Conservation (phyloP, 2,797 vertebrate species). For the Pipistrellus pipistrellus region DNA sequence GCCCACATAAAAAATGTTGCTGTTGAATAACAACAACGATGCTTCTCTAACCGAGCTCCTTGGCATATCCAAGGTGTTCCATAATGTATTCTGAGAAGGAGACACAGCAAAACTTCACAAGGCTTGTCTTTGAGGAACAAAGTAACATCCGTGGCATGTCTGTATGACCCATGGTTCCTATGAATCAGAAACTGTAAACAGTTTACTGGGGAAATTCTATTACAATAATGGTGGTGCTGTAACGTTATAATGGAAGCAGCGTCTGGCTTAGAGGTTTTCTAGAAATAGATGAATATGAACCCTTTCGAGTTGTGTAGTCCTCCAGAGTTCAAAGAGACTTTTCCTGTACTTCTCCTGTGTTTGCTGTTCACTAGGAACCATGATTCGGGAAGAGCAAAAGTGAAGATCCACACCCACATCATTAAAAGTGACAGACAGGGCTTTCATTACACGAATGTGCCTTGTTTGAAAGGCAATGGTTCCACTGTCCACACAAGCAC, state of each 20-base stretch:
- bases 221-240: background rate
- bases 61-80: background rate
- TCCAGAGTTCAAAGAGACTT: background rate
- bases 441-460: background rate
- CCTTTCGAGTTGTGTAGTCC: background rate
- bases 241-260: background rate
- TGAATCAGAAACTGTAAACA: background rate
- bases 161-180: background rate
- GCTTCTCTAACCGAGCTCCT: background rate
- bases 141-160: background rate
- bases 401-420: background rate
- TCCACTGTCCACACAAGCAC: background rate
- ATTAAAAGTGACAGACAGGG: background rate
- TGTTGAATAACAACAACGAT: background rate
- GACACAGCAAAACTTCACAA: background rate
- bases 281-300: background rate
- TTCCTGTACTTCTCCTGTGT: background rate
- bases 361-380: background rate
- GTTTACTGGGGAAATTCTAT: slow-evolving; percentile 10
- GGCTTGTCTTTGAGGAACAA: background rate
- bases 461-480: background rate
- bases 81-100: background rate
- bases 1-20: background rate
- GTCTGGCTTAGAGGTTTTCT: background rate
- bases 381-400: background rate